Percentiles rank a stretch among this genome's conserved stretches.
Evolutionary conservation across 2,888 invertebrate genomes (phyloP).

Genomic region (Cryptops parisi): DNA sequence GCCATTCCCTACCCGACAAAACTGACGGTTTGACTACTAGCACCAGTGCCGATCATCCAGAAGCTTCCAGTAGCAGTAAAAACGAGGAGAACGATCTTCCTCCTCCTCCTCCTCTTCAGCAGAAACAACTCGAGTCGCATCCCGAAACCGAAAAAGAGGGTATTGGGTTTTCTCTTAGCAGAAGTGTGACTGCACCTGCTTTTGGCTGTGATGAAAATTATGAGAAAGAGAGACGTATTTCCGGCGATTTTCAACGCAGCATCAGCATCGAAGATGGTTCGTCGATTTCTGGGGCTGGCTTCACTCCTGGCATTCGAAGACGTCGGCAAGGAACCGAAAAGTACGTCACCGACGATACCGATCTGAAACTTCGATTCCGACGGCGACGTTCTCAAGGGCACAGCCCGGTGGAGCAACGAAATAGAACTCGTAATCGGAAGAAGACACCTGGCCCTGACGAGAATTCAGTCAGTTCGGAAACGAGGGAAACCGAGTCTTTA

Average conservation of each 20-base stretch:
- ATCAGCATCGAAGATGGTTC: slow-evolving; percentile 21
- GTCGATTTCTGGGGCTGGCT: slow-evolving; percentile 24
- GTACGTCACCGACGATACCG: slow-evolving; percentile 70
- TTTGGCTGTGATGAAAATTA: slow-evolving; percentile 12
- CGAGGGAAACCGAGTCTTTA: slow-evolving; percentile 16
- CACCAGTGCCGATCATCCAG: slow-evolving; percentile 9
- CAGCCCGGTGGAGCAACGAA: slow-evolving; percentile 14
- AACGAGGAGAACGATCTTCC: background rate
- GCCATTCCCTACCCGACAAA: background rate
- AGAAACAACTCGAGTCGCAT: background rate
- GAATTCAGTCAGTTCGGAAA: slow-evolving; percentile 16
- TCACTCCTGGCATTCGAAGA: slow-evolving; percentile 50
- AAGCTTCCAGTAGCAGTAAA: slow-evolving; percentile 6
- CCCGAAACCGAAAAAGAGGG: background rate
- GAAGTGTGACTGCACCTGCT: slow-evolving; percentile 16
- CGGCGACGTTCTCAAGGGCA: slow-evolving; percentile 36
- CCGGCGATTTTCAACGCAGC: slow-evolving; percentile 16
- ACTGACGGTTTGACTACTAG: background rate
- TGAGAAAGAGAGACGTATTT: slow-evolving; percentile 10
- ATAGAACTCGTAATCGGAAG: slow-evolving; percentile 11
- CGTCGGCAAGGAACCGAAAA: slow-evolving; percentile 60
- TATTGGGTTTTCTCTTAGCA: slow-evolving; percentile 9
- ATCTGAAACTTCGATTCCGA: slow-evolving; percentile 64
- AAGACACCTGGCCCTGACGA: slow-evolving; percentile 18
- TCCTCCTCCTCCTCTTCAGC: background rate